Conservation (phyloP, 2,888 invertebrate genomes). For the Papilio gigon region DNA sequence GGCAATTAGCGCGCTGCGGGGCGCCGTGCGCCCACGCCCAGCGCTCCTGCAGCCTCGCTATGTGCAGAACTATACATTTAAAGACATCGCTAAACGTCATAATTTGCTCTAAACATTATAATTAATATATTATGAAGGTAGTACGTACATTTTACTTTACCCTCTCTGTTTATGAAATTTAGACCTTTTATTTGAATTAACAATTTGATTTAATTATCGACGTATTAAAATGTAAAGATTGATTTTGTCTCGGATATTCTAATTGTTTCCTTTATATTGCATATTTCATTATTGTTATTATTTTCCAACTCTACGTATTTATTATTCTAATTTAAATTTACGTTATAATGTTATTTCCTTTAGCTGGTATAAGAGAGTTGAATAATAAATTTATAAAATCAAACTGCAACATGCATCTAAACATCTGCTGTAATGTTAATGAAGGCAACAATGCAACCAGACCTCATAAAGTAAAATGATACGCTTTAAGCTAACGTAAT, state of each 20-base stretch:
- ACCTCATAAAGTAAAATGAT: constrained; percentile 31
- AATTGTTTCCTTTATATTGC: background rate
- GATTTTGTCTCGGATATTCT: background rate
- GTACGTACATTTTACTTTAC: background rate
- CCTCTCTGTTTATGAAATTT: too few species aligned
- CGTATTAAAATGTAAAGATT: background rate
- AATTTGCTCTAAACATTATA: constrained; percentile 25
- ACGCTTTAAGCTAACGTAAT: constrained; percentile 32
- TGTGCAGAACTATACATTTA: constrained; percentile 34
- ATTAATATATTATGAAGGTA: too few species aligned
- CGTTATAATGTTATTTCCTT: too few species aligned
- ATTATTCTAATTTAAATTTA: too few species aligned
- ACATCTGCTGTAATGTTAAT: background rate
- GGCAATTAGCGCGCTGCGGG: constrained; percentile 65
- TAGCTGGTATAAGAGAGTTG: too few species aligned
- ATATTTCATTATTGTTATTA: background rate
- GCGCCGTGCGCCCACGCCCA: constrained; percentile 45
- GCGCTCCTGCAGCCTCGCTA: constrained; percentile 36
- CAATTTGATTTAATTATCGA: background rate
- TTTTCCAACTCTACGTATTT: background rate
- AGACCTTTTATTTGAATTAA: background rate
- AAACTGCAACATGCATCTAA: background rate
- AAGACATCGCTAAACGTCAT: constrained; percentile 26
- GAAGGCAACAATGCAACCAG: constrained; percentile 16
- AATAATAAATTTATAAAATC: too few species aligned